Evolutionary conservation across 1,140 invertebrate genomes (phyloP), one percentile per base, ranked within the genome.

Genomic region (Polypedilum vanderplanki): DNA sequence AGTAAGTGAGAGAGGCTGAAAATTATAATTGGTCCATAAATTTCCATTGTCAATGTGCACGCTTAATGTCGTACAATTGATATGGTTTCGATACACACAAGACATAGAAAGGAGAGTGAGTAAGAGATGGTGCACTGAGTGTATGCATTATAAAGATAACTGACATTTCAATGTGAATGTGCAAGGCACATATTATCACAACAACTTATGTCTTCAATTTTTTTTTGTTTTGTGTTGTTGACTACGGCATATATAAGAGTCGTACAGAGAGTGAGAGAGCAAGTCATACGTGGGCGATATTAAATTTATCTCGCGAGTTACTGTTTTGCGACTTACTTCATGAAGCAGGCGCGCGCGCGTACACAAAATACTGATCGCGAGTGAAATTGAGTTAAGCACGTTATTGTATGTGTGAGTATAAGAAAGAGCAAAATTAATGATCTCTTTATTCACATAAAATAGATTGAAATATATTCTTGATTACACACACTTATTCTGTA

Each of bases 21-120:
- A 57, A 20, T 70, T 70, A 70, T 70, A 70, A 70, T 70, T 70
- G 65, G 65, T 70, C 65, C 9, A 70, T 70, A 70, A 70, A 70
- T 70, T 70, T 70, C 17, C 65, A 70, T 70, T 70, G 65, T 22
- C 65, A 70, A 18, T 18, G 65, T 70, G 65, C 65, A 70, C 65
- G 9, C 65, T 70, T 70, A 70, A 18, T 10, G 65, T 70, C 65
- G 4, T 12, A 18, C 17, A 70, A 70, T 22, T 70, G 65, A 70
- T 70, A 22, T 18, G 10, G 20, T 20, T 22, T 18, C 15, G 46
- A 18, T 22, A 70, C 15, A 57, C 15, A 70, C 17, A 70, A 57
- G 46, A 57, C 12, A 15, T 57, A 57, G 46, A 57, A 57, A 57
- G n/a, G 46, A 57, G n/a, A 57, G 12, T 57, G 12, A 57, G 12